Evolutionary conservation across 2,797 vertebrate species (phyloP), one percentile per base, ranked within the genome.

Genomic region (Danio jaintianensis): DNA sequence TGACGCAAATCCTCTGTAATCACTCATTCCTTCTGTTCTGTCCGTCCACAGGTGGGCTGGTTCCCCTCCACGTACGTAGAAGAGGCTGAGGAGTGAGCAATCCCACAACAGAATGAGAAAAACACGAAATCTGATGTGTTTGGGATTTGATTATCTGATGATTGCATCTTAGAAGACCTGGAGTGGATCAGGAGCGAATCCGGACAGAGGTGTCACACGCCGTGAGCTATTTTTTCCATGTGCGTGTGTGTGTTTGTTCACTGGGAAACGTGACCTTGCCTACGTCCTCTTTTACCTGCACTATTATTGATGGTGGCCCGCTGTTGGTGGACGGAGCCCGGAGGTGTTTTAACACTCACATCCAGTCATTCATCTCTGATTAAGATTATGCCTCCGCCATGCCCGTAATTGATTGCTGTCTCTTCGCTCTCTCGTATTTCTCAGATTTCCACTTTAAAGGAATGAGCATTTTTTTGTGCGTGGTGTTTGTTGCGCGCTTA

Each of bases 41-140:
- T 71, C 8, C 42, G n/a, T 29, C 87, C 87, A 53, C 82, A 99
- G 98, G 95, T 98, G 84, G 98, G 98, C 89, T 99, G 97, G 98
- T 99, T 99, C 93, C 98, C 98, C 50, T 99, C 97, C 84, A 99
- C 97, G 0, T 99, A 99, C 0, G 98, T 99, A 82, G 97, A 99
- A 90, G 96, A 98, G 87, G 96, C 89, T 58, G 94, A 98, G 38
- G 97, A 98, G 87, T 98, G 90, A 90, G 50, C 18, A 16, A 38
- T 3, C 10, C 8, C 9, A 0, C 11, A 38, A 53, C 47, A 29
- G 13, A 2, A 0, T 45, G 0, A 3, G n/a, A 69, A 75, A 70
- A 62, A 9, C n/a, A 61, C 7, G 45, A 7, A 6, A 38, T 59
- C 16, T 20, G 59, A 63, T 6, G 40, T 64, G 59, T 20, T 12